These are phyloP conservation scores for Ctenopoma kingsleyae DNA, from an alignment of 2,797 vertebrate genomes.

Conservation along the genomic window DNA sequence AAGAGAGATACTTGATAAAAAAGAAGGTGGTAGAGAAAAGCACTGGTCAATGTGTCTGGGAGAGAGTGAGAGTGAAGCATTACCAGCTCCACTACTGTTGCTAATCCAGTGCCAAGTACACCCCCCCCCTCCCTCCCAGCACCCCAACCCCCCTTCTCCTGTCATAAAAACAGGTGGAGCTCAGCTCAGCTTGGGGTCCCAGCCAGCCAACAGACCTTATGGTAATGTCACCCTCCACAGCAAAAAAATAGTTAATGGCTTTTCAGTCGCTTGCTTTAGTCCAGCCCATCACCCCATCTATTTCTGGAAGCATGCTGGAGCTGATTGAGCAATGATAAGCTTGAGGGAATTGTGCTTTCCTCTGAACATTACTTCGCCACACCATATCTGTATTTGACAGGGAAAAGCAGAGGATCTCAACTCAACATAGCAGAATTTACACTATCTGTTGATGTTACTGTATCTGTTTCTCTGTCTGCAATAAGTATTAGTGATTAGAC, in stretches of 20 bases:
- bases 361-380: conserved; percentile 57
- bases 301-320: conserved; percentile 72
- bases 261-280: conserved; percentile 58
- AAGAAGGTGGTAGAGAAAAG: conserved; percentile 4
- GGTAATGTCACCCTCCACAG: conserved; percentile 68
- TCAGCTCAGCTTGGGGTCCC: conserved; percentile 58
- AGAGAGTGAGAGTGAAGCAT: conserved; percentile 40
- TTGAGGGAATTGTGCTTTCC: conserved; percentile 48
- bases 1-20: conserved; percentile 22
- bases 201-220: conserved; percentile 59
- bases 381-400: conserved; percentile 37
- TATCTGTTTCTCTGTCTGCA: neutral
- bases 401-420: conserved; percentile 8
- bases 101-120: conserved; percentile 56
- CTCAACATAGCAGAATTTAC: neutral
- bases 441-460: too few relatives aligned
- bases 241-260: conserved; percentile 66
- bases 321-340: conserved; percentile 78
- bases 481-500: neutral
- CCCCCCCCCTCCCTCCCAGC: neutral
- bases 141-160: conserved; percentile 21
- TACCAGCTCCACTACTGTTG: conserved; percentile 51
- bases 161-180: conserved; percentile 77
- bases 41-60: conserved; percentile 23
- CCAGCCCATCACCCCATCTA: conserved; percentile 62